Evolutionary conservation across 2,113 vertebrate species (phyloP).

Genomic region (Pontoporia blainvillei): DNA sequence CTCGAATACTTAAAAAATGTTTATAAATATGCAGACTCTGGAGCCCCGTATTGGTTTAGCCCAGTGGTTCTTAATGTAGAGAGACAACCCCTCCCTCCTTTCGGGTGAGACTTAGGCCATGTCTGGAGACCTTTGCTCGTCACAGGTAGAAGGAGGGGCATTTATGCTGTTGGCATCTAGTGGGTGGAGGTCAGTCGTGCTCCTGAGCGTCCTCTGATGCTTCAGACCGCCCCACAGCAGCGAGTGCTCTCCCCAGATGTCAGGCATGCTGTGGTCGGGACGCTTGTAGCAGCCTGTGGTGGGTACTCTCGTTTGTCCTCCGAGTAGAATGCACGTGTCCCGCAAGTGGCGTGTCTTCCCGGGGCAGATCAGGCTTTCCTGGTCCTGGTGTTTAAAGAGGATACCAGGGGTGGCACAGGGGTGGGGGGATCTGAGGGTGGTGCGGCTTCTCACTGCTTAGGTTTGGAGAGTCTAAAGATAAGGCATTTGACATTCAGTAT

Average conservation of each 20-base stretch:
- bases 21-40: background rate
- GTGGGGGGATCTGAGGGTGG: background rate
- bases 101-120: background rate
- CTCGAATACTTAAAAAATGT: background rate
- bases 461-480: background rate
- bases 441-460: background rate
- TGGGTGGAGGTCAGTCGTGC: background rate
- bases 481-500: background rate
- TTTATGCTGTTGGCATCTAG: background rate
- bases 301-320: background rate
- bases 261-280: background rate
- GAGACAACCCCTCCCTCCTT: background rate
- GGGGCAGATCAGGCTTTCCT: background rate
- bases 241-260: fast-evolving
- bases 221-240: fast-evolving
- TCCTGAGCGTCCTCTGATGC: fast-evolving
- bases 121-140: background rate
- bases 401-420: background rate
- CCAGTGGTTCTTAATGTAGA: background rate
- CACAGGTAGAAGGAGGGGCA: background rate
- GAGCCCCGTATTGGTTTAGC: background rate
- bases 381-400: background rate
- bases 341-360: background rate
- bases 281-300: background rate
- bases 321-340: background rate